These are phyloP conservation scores for Pterobdella sp. DNA, from an alignment of 2,888 invertebrate species.

Conservation along the genomic window DNA sequence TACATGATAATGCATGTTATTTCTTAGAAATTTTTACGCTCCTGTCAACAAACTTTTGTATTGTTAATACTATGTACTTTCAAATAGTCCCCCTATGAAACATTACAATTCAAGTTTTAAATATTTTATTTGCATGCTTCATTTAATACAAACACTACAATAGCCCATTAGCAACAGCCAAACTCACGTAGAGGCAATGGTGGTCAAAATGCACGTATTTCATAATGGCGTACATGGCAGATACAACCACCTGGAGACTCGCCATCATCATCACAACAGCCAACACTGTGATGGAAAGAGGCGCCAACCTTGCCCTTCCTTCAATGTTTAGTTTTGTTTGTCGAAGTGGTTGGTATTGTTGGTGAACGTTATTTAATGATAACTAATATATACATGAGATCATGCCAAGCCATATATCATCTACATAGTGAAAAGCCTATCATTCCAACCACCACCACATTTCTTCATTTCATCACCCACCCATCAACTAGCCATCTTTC, in stretches of 20 bases:
- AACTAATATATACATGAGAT: background rate
- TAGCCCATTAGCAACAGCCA: background rate
- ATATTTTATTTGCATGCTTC: too few species aligned
- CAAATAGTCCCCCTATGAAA: too few species aligned
- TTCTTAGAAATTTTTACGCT: too few species aligned
- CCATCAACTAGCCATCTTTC: background rate
- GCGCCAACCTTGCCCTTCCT: constrained; percentile 47
- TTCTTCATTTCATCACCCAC: background rate
- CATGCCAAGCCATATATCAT: too few species aligned
- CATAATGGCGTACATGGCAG: constrained; percentile 46
- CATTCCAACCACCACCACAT: background rate
- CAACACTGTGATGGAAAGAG: constrained; percentile 47
- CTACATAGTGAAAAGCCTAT: too few species aligned
- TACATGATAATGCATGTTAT: too few species aligned
- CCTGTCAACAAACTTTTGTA: too few species aligned
- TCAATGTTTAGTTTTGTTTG: background rate
- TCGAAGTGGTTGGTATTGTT: background rate
- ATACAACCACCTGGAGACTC: constrained; percentile 46
- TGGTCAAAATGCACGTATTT: constrained; percentile 25
- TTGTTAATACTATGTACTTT: too few species aligned
- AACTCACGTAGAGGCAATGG: background rate
- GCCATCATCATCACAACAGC: constrained; percentile 50
- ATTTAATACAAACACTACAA: too few species aligned
- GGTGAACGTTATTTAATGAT: background rate
- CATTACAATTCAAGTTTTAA: too few species aligned